Evolutionary conservation across 2,797 vertebrate genomes (phyloP), one percentile per base, ranked within the genome.

Genomic region (Xyrichtys novacula): DNA sequence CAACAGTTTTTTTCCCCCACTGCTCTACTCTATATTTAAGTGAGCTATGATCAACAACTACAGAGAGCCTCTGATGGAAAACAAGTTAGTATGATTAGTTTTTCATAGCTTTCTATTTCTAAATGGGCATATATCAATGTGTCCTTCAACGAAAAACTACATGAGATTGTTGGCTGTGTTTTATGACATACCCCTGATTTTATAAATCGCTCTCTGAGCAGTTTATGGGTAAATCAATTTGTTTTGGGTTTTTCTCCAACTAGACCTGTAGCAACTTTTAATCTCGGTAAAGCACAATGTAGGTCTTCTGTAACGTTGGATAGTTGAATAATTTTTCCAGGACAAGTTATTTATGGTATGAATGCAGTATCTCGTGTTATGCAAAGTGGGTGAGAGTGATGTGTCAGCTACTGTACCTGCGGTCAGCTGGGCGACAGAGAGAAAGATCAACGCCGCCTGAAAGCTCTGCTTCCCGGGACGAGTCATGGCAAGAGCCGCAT

Each of bases 401-500:
- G 17, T 29, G 59, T 34, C 34, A 28, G 40, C 17, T 29, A 36
- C 60, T 34, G 57, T 93, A 95, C 94, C 94, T 93, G 93, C 73
- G 57, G 80, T 85, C 76, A 94, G 84, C 57, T 93, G 92, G 25
- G 83, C 88, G 71, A 93, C 81, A 5, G 73, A 90, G 64, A 95
- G 80, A 56, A 94, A 57, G 75, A 95, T 80, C 86, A 94, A 46
- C 84, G 90, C 90, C 78, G 89, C 85, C 15, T 84, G 89, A 68
- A 93, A 44, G 78, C 85, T 83, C 65, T n/a, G 81, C 81, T 77
- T 85, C 86, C 88, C 44, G 86, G 85, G 81, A 85, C 83, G 60
- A 89, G 71, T 90, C 94, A 95, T 94, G 87, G 78, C 85, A 60
- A 76, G 78, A 74, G 78, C 72, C 74, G 85, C 93, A 92, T 93